Percentiles rank a stretch among this genome's conserved stretches.
Conservation (phyloP, 2,797 vertebrate species). For the Darevskia mixta region DNA sequence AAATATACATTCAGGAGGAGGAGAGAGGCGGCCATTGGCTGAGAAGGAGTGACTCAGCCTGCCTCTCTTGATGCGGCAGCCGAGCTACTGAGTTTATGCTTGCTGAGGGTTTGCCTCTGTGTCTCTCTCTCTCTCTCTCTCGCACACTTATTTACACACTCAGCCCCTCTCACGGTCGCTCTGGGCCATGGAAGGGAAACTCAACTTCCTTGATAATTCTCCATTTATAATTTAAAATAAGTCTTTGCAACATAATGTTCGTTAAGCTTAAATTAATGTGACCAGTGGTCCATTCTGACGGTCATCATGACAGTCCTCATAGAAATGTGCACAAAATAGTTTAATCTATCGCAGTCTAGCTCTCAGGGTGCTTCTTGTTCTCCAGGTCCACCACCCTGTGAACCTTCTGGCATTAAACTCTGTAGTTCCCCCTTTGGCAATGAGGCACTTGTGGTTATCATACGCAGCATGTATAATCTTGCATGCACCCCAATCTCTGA, state of each 20-base stretch:
- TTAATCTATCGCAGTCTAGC: neutral
- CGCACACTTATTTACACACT: no score
- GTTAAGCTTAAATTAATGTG: neutral
- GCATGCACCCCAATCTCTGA: no score
- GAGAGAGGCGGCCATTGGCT: neutral
- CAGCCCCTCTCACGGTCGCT: neutral
- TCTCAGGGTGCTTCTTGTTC: neutral
- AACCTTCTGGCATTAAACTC: neutral
- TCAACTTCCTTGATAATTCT: neutral
- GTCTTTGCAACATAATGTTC: neutral
- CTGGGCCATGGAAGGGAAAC: neutral
- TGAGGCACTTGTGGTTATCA: neutral
- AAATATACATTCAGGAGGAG: constrained; percentile 6
- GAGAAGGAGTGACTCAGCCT: constrained; percentile 14
- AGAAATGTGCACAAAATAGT: neutral
- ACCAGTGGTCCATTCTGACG: no score
- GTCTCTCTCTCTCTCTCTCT: no score
- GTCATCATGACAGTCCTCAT: no score
- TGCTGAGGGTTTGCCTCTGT: neutral
- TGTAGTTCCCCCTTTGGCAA: neutral
- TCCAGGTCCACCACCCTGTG: neutral
- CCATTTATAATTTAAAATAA: neutral
- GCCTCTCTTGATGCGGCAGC: neutral
- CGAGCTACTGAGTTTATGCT: neutral
- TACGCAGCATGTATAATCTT: neutral